Conservation (phyloP, 92 coral and sea anemone species). For the Parazoanthus swiftii region DNA sequence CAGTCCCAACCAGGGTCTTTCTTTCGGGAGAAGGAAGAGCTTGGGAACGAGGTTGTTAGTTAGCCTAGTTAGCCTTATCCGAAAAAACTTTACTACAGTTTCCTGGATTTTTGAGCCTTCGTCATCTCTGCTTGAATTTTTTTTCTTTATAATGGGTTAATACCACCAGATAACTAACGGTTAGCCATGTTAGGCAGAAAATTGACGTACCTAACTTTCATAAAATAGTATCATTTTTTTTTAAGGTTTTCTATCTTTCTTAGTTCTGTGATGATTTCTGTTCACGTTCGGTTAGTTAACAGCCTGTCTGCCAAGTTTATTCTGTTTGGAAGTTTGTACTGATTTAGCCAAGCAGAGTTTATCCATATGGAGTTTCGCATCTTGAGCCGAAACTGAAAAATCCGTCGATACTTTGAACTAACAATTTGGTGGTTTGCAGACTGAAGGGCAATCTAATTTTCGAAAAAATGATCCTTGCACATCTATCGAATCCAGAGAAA, state of each 20-base stretch:
- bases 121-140: not conserved
- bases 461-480: not conserved
- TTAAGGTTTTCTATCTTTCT: not conserved
- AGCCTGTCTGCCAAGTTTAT: no score
- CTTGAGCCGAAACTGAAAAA: not conserved
- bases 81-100: no score
- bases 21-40: no score
- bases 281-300: not conserved
- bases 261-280: not conserved
- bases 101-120: not conserved
- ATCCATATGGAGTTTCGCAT: not conserved
- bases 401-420: no score
- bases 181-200: no score
- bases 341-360: not conserved
- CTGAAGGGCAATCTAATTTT: not conserved
- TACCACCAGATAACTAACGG: not conserved
- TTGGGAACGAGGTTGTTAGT: no score
- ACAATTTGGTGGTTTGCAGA: no score
- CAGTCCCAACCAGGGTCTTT: no score
- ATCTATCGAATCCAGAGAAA: not conserved
- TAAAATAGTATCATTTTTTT: no score
- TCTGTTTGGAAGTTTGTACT: no score
- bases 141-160: no score
- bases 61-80: no score
- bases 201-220: not conserved